Evolutionary conservation across 2,797 vertebrate species (phyloP).

Genomic region (Myioborus melanocephalus): DNA sequence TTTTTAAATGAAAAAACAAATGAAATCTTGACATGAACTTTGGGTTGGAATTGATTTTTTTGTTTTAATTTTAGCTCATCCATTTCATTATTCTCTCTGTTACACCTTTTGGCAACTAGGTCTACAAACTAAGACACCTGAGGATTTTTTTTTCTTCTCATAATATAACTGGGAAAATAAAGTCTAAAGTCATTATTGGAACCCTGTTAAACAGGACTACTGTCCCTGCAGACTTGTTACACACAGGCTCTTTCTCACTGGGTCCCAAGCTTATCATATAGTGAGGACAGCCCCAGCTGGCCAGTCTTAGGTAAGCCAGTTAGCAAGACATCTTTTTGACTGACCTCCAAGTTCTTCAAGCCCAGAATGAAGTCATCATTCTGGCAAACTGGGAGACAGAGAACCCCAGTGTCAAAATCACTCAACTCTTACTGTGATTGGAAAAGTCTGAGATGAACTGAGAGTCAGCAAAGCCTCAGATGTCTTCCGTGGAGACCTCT

Average conservation of each 20-base stretch:
- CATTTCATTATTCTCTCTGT: neutral
- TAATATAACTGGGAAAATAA: neutral
- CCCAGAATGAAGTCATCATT: slow-evolving; percentile 1
- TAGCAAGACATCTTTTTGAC: neutral
- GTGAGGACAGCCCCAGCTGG: neutral
- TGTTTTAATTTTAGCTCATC: neutral
- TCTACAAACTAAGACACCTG: neutral
- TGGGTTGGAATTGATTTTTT: neutral
- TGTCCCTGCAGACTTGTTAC: neutral
- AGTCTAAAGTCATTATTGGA: neutral
- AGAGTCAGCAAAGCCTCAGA: neutral
- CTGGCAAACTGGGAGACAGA: neutral
- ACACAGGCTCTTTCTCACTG: neutral
- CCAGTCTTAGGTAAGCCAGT: neutral
- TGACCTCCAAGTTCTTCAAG: neutral
- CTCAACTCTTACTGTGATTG: neutral
- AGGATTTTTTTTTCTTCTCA: neutral
- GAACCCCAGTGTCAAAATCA: neutral
- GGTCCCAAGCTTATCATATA: neutral
- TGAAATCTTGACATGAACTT: neutral
- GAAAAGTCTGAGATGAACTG: neutral
- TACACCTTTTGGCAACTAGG: neutral
- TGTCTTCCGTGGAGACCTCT: neutral
- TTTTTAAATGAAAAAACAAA: neutral
- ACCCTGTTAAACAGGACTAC: neutral